phyloP scores from a whole-genome alignment of 2,113 vertebrate species.

The Cyprichromis sp. region DNA sequence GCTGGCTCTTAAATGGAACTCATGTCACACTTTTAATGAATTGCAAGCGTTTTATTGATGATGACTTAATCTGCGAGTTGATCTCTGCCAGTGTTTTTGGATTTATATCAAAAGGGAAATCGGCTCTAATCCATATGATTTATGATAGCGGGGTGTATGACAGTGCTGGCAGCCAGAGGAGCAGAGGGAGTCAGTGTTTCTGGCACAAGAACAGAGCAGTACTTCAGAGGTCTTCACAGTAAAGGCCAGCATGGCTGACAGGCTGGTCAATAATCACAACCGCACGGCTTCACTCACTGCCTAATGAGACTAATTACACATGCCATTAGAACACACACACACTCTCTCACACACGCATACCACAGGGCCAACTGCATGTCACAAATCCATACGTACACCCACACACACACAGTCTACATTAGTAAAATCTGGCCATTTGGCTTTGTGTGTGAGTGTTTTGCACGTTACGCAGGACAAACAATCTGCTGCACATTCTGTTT shows the following conservation, averaged over 20 bases:
- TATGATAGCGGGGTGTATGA: not conserved
- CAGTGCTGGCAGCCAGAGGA: not conserved
- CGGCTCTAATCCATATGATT: not conserved
- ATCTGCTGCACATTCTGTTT: not conserved
- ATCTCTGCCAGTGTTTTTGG: not conserved
- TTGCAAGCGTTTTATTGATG: not conserved
- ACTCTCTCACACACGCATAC: not conserved
- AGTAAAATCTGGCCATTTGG: not conserved
- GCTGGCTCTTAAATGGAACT: not conserved
- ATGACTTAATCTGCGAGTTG: not conserved
- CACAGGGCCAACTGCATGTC: not conserved
- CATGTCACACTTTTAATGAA: not conserved
- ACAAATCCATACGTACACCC: not conserved
- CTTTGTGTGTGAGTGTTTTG: not conserved
- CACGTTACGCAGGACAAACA: not conserved
- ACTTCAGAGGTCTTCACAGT: constrained; percentile 6
- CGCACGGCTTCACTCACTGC: constrained; percentile 4
- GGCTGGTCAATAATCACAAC: constrained; percentile 43
- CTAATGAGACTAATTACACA: constrained; percentile 46
- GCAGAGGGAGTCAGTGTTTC: not conserved
- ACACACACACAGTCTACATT: not conserved
- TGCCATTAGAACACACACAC: constrained; percentile 7
- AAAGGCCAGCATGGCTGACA: constrained; percentile 30
- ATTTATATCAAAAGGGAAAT: not conserved
- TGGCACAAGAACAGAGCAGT: constrained; percentile 18